Conservation (phyloP, 2,888 invertebrate genomes). For the Petrolisthes cinctipes region DNA sequence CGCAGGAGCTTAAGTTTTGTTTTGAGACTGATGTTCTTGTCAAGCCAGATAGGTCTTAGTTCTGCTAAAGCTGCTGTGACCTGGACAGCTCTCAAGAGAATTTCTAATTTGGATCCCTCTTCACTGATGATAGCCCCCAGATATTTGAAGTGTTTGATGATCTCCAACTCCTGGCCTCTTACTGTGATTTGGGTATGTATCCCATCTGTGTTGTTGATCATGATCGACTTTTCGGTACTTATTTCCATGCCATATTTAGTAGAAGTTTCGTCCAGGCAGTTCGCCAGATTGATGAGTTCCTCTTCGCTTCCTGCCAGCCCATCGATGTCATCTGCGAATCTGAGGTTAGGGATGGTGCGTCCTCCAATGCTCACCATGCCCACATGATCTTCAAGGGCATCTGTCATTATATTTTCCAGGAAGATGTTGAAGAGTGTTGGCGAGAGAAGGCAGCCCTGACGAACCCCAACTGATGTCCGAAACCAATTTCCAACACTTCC, state of each 20-base stretch:
- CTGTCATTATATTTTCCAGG: constrained; percentile 13
- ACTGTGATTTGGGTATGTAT: not conserved
- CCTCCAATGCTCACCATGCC: not conserved
- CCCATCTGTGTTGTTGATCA: constrained; percentile 1
- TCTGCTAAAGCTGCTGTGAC: not conserved
- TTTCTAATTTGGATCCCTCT: not conserved
- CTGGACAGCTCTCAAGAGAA: not conserved
- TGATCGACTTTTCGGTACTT: not conserved
- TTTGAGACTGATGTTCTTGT: not conserved
- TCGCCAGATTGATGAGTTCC: not conserved
- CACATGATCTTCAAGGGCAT: constrained; percentile 3
- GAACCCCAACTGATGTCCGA: not conserved
- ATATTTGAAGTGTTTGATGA: not conserved
- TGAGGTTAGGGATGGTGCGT: not conserved
- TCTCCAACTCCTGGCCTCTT: not conserved
- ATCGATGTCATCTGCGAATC: constrained; percentile 18
- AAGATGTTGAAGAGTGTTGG: constrained; percentile 24
- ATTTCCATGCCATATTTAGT: constrained; percentile 18
- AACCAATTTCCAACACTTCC: not conserved
- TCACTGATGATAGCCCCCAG: not conserved
- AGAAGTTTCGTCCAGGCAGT: not conserved
- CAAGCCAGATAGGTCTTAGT: not conserved
- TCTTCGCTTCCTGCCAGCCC: constrained; percentile 22
- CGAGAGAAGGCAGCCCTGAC: constrained; percentile 5
- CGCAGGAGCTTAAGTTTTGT: not conserved